Evolutionary conservation across 2,888 invertebrate species (phyloP), one percentile per base, ranked within the genome.

Genomic region (Megamerina dolium): DNA sequence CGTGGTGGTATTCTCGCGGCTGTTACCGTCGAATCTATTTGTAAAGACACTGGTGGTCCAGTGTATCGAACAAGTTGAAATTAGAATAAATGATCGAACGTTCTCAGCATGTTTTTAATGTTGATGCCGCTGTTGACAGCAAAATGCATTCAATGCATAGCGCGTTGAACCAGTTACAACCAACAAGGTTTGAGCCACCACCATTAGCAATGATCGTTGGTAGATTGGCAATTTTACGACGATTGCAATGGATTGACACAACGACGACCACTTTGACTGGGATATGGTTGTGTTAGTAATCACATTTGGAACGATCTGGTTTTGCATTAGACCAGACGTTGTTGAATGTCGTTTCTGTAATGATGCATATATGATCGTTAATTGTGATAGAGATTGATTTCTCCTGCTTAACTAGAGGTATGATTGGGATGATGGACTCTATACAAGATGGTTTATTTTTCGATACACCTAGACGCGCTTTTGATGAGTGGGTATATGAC

Each of bases 141-240:
- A 32, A 49, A 32, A n/a, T n/a, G n/a, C n/a, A n/a, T n/a, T n/a
- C n/a, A n/a, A 51, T 44, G 19, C 52, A 46, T 20, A 48, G 43
- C 12, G 47, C 37, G 1, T 34, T 40, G 27, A 54, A 54, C 49
- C 52, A 52, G 29, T 51, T 47, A 16, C 45, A 43, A 10, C 44
- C 49, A n/a, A 53, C 8, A 20, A 50, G 23, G 33, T 46, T 45
- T 18, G 43, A 19, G 17, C 44, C 12, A 14, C 30, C 31, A 17
- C 27, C 30, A 30, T 30, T 12, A 6, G 20, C 30, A 17, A 30
- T 38, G 30, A 38, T 31, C 5, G 30, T 18, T 19, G 38, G 38
- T 10, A 37, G 9, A 5, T 16, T 16, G 16, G 13, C 10, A 13
- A 32, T 16, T 31, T 27, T 32, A 27, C 30, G 14, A 27, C 10